Conservation (phyloP, 2,797 vertebrate species). For the Macropodus opercularis region DNA sequence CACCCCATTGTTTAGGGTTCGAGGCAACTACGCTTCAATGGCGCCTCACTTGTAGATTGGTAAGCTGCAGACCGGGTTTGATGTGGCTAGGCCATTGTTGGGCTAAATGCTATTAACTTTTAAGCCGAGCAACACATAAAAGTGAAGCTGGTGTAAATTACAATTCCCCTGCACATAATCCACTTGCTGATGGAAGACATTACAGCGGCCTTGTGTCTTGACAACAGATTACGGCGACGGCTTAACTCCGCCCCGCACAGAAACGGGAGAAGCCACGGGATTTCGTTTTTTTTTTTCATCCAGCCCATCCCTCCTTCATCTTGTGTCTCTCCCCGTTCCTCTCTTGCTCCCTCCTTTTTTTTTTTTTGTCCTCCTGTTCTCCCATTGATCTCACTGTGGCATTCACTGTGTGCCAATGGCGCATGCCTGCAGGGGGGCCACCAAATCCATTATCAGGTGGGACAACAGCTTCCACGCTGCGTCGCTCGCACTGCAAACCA, state of each 20-base stretch:
- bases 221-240: slow-evolving; percentile 83
- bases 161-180: slow-evolving; percentile 84
- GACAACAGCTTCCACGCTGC: slow-evolving; percentile 83
- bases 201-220: slow-evolving; percentile 84
- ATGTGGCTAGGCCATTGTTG: slow-evolving; percentile 81
- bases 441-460: slow-evolving; percentile 87
- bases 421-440: slow-evolving; percentile 84
- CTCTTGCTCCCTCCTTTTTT: slow-evolving; percentile 55
- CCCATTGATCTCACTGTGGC: slow-evolving; percentile 81
- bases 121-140: slow-evolving; percentile 82
- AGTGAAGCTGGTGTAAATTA: slow-evolving; percentile 86
- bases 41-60: slow-evolving; percentile 83
- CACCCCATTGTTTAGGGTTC: slow-evolving; percentile 74
- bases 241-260: slow-evolving; percentile 73
- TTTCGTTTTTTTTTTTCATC: slow-evolving; percentile 78
- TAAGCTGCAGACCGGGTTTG: slow-evolving; percentile 69
- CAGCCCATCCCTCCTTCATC: slow-evolving; percentile 70
- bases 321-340: slow-evolving; percentile 67
- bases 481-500: slow-evolving; percentile 70
- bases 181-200: slow-evolving; percentile 85
- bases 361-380: slow-evolving; percentile 66
- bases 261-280: slow-evolving; percentile 77
- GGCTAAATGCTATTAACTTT: slow-evolving; percentile 86
- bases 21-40: slow-evolving; percentile 67
- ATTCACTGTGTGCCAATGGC: slow-evolving; percentile 86